These are phyloP conservation scores for Dreissena rostriformis DNA, from an alignment of 1,140 invertebrate species.

Conservation along the genomic window DNA sequence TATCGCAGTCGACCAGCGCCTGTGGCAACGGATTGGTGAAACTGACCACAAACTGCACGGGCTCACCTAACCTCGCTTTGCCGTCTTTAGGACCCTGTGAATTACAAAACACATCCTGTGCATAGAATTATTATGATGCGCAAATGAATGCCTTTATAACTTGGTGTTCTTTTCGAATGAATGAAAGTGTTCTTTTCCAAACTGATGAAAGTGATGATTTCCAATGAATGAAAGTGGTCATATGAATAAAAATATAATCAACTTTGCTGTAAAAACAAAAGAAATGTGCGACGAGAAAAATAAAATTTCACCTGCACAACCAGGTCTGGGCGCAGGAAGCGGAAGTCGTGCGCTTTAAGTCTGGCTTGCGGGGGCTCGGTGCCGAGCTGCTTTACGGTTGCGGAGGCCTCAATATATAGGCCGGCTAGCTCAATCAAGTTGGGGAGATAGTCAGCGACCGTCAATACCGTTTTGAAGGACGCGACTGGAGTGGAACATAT, in stretches of 20 bases:
- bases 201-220: no score
- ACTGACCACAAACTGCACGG: constrained; percentile 8
- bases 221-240: no score
- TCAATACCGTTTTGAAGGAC: not conserved
- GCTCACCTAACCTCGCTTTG: not conserved
- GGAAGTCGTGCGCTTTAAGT: not conserved
- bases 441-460: not conserved
- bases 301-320: constrained; percentile 9
- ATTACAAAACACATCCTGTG: not conserved
- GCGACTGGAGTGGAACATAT: not conserved
- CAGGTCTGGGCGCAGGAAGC: constrained; percentile 18
- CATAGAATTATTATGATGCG: no score
- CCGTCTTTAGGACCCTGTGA: not conserved
- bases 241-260: no score
- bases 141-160: no score
- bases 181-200: no score
- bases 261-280: no score
- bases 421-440: constrained; percentile 8
- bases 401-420: not conserved
- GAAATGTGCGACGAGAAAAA: no score
- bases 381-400: not conserved
- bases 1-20: constrained; percentile 15
- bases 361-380: not conserved
- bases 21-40: constrained; percentile 11
- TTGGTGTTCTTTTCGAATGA: no score